Evolutionary conservation across 2,113 vertebrate genomes (phyloP).

Genomic region (Crotophaga sulcirostris): DNA sequence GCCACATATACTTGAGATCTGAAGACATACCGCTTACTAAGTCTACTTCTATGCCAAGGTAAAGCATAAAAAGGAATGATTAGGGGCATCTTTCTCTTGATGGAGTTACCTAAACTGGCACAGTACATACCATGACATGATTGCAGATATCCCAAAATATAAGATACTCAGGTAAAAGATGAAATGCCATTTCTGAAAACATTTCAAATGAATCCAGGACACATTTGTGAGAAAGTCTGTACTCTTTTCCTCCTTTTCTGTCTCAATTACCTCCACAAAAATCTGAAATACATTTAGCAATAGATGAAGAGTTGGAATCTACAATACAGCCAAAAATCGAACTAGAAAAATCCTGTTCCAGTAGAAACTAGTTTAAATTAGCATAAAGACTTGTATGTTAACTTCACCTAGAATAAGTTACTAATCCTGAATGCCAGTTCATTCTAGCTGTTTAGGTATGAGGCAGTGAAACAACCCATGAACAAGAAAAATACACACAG

Average conservation of each 20-base stretch:
- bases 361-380: slow-evolving; percentile 38
- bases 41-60: not conserved
- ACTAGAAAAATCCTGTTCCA: slow-evolving; percentile 37
- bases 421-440: slow-evolving; percentile 77
- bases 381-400: slow-evolving; percentile 51
- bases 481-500: slow-evolving; percentile 84
- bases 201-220: not conserved
- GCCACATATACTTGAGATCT: not conserved
- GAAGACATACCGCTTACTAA: not conserved
- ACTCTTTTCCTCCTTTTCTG: not conserved
- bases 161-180: not conserved
- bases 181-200: not conserved
- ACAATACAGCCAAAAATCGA: not conserved
- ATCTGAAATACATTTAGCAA: not conserved
- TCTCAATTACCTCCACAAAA: not conserved
- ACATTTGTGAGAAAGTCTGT: not conserved
- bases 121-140: not conserved
- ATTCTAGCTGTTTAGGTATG: slow-evolving; percentile 86
- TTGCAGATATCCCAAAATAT: not conserved
- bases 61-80: not conserved
- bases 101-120: not conserved
- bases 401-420: slow-evolving; percentile 65
- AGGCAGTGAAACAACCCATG: slow-evolving; percentile 84
- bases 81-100: not conserved
- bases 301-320: not conserved